A percentile compares a stretch with the other conserved stretches of the same genome.
Evolutionary conservation across 2,113 vertebrate genomes (phyloP).

Genomic region (Tangachromis dhanisi): DNA sequence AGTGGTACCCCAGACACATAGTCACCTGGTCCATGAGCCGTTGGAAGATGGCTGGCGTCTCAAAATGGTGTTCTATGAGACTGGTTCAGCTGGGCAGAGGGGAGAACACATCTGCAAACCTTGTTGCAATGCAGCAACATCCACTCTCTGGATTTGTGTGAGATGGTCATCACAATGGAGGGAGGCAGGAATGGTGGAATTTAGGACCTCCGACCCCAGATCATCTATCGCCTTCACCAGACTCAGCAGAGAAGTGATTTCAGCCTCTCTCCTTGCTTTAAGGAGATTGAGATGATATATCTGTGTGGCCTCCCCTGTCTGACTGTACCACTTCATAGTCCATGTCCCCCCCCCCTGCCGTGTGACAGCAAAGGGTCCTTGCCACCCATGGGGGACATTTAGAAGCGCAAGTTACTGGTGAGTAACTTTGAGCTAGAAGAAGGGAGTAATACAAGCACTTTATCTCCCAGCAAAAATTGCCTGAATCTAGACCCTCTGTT

Average conservation of each 20-base stretch:
- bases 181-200: background rate
- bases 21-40: background rate
- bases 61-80: background rate
- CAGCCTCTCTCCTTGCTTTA: background rate
- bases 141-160: background rate
- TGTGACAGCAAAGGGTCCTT: background rate
- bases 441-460: background rate
- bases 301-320: background rate
- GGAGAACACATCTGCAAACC: background rate
- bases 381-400: background rate
- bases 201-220: background rate
- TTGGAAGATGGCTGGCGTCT: background rate
- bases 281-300: background rate
- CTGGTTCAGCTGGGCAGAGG: background rate
- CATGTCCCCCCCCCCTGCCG: background rate
- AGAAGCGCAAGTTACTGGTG: background rate
- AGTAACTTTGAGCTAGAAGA: background rate
- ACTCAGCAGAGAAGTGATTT: background rate
- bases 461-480: background rate
- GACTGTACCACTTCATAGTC: background rate
- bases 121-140: background rate
- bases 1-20: background rate
- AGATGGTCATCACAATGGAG: background rate
- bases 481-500: background rate
- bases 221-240: background rate